Conservation (phyloP, 53 echinoderm and acorn worm genomes). For the Henricia sp. region DNA sequence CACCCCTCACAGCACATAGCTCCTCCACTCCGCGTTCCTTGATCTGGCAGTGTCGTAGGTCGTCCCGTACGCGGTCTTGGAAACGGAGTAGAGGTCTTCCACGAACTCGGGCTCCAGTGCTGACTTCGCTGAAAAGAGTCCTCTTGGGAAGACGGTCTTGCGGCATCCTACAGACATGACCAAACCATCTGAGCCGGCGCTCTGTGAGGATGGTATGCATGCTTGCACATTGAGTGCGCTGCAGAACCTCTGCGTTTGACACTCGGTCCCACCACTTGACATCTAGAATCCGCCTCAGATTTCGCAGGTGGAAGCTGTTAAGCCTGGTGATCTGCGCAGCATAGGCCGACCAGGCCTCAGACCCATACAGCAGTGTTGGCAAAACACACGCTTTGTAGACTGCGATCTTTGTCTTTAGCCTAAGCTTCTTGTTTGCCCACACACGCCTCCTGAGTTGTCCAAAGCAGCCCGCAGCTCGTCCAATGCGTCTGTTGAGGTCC, state of each 20-base stretch:
- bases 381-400: conserved; percentile 27
- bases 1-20: background rate
- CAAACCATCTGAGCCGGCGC: conserved; percentile 25
- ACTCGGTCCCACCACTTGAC: conserved; percentile 23
- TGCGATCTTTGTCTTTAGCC: conserved; percentile 28
- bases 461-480: conserved; percentile 8
- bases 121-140: background rate
- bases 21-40: conserved; percentile 2
- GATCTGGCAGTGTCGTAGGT: background rate
- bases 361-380: conserved; percentile 21
- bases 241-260: conserved; percentile 18
- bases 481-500: conserved; percentile 24
- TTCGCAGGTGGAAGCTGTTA: conserved; percentile 32
- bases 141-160: background rate
- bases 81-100: conserved; percentile 6
- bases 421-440: conserved; percentile 21
- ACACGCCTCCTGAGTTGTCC: conserved; percentile 27
- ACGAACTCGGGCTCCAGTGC: background rate
- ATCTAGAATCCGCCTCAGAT: conserved; percentile 30
- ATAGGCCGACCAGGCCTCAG: conserved; percentile 23
- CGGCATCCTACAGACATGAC: conserved; percentile 26
- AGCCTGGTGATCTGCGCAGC: conserved; percentile 18
- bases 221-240: background rate
- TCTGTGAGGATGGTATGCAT: conserved; percentile 20
- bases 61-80: background rate